Evolutionary conservation across 2,797 vertebrate species (phyloP), one percentile per base, ranked within the genome.

Genomic region (Sitta carolinensis): DNA sequence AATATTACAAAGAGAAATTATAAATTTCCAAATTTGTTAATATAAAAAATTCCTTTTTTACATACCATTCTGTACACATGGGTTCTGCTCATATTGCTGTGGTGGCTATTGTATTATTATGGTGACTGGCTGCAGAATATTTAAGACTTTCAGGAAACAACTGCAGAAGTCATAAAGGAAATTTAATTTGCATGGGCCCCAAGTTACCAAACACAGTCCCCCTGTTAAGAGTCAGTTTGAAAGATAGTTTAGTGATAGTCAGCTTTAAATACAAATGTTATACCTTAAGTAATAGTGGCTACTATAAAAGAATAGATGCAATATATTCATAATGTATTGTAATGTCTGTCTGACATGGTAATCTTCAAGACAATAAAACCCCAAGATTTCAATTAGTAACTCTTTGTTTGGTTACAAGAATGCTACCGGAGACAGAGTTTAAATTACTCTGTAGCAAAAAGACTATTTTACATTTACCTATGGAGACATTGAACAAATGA

Each of bases 31-130:
- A 40, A 81, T 34, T 36, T 81, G 3, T 34, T 40, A 45, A 36
- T 12, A 43, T 20, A 42, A 72, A 52, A 38, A 64, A 16, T 0
- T 29, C 2, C 1, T 42, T 86, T 81, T 69, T 84, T 29, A 10
- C 12, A 42, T 38, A 38, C 0, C 0, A 2, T 62, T 81, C 25
- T 57, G 15, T 70, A 50, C 26, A 16, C 19, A 26, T 27, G 16
- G 7, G 5, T 64, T 92, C 58, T 82, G 11, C 19, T 92, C 17
- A 73, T 26, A 66, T 3, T 32, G 7, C 7, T n/a, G 2, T 38
- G 26, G 14, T 43, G 40, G 9, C 18, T 52, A 14, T 59, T 59
- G 14, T 51, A 42, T 36, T 77, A 23, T 70, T 81, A 51, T 14
- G 26, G 13, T 40, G 45, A 22, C 26, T 79, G 13, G 4, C 17